A percentile compares a stretch with the other conserved stretches of the same genome.
These are phyloP conservation scores for Drosophila busckii DNA, from an alignment of 1,140 invertebrate species.

Conservation along the genomic window DNA sequence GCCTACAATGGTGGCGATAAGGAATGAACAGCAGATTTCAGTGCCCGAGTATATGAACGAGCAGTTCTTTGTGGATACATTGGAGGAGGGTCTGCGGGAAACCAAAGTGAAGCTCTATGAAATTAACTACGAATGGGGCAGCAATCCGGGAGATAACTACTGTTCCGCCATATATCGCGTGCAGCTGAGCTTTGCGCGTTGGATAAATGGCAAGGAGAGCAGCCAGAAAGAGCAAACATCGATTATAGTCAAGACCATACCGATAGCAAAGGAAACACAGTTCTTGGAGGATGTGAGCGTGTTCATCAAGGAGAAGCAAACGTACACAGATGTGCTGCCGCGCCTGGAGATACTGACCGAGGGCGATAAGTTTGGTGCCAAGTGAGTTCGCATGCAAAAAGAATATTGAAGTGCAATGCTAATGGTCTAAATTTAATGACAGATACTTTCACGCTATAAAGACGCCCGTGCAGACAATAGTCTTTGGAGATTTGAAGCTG, in stretches of 20 bases:
- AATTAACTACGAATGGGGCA: conserved; percentile 66
- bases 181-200: conserved; percentile 37
- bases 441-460: conserved; percentile 80
- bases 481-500: conserved; percentile 64
- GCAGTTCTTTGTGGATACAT: conserved; percentile 54
- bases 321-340: conserved; percentile 61
- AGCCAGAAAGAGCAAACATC: conserved; percentile 35
- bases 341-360: conserved; percentile 53
- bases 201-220: conserved; percentile 22
- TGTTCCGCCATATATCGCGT: conserved; percentile 70
- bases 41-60: conserved; percentile 57
- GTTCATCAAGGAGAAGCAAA: conserved; percentile 69
- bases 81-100: conserved; percentile 65
- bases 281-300: conserved; percentile 66
- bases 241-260: conserved; percentile 70
- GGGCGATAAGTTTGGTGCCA: conserved; percentile 54
- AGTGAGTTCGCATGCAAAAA: conserved; percentile 30
- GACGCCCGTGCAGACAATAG: conserved; percentile 63
- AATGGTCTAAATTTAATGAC: not conserved
- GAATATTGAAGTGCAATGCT: not conserved
- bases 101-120: conserved; percentile 45
- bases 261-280: conserved; percentile 51
- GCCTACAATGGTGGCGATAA: conserved; percentile 57
- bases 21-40: conserved; percentile 50
- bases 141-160: conserved; percentile 71